Evolutionary conservation across 2,113 vertebrate genomes (phyloP).

Genomic region (Gracilinanus agilis): DNA sequence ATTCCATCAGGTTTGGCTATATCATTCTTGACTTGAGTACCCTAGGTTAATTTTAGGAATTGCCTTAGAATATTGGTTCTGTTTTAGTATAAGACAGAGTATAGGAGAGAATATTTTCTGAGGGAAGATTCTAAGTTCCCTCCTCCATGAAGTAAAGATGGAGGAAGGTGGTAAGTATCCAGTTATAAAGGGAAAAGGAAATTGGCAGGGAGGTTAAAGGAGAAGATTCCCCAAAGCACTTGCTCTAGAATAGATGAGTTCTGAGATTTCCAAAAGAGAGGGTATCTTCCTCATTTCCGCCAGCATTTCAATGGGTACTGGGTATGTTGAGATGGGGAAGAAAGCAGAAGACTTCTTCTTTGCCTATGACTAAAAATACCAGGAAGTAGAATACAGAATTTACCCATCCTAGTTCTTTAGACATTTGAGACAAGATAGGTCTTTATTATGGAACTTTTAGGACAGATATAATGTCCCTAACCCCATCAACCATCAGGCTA

Average conservation of each 20-base stretch:
- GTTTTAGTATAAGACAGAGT: not conserved
- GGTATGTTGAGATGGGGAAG: not conserved
- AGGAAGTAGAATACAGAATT: not conserved
- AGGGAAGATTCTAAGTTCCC: not conserved
- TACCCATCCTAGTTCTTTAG: not conserved
- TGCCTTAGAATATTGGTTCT: not conserved
- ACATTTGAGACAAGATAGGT: not conserved
- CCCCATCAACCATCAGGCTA: not conserved
- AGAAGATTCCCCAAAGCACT: not conserved
- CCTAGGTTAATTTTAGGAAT: not conserved
- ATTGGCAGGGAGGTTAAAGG: not conserved
- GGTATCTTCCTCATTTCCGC: not conserved
- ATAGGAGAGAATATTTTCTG: not conserved
- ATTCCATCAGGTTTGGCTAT: no score
- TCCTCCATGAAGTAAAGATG: not conserved
- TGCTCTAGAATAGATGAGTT: not conserved
- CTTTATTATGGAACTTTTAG: not conserved
- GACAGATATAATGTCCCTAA: not conserved
- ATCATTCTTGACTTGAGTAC: not conserved
- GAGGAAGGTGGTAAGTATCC: not conserved
- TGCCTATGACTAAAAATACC: not conserved
- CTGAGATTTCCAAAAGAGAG: not conserved
- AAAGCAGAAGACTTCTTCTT: not conserved
- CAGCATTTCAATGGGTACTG: not conserved
- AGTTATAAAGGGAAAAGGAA: not conserved